These are phyloP conservation scores for Sebastiscus tertius DNA, from an alignment of 2,797 vertebrate genomes.

Conservation along the genomic window DNA sequence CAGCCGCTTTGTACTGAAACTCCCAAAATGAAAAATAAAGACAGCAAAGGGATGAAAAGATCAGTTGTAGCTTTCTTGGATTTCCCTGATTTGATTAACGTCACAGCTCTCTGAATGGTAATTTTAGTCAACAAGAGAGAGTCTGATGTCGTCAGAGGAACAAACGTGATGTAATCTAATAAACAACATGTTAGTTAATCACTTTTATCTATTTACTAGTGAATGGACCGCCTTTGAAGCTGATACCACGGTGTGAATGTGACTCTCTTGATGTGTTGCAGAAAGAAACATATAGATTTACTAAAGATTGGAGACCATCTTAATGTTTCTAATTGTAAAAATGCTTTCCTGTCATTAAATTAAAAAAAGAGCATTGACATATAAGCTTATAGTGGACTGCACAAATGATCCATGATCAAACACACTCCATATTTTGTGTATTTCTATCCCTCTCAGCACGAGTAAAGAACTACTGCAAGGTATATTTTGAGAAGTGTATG, in stretches of 20 bases:
- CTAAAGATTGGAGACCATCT: neutral
- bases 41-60: slow-evolving; percentile 6
- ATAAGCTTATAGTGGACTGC: neutral
- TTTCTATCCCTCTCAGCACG: neutral
- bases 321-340: neutral
- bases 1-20: slow-evolving; percentile 12
- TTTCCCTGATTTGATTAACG: slow-evolving; percentile 51
- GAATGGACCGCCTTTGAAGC: slow-evolving; percentile 5
- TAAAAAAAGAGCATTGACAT: neutral
- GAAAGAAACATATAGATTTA: neutral
- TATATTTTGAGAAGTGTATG: neutral
- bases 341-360: neutral
- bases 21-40: slow-evolving; percentile 26
- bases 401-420: neutral
- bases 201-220: slow-evolving; percentile 4
- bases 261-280: neutral
- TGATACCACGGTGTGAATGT: neutral
- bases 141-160: slow-evolving; percentile 26
- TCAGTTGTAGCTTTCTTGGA: slow-evolving; percentile 6
- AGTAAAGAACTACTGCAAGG: neutral
- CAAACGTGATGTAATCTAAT: slow-evolving; percentile 30
- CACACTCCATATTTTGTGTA: neutral
- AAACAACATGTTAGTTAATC: neutral
- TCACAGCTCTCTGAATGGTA: slow-evolving; percentile 28
- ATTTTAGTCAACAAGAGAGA: slow-evolving; percentile 14